Conservation (phyloP, 2,888 invertebrate genomes). For the Acanthosepion esculentum region DNA sequence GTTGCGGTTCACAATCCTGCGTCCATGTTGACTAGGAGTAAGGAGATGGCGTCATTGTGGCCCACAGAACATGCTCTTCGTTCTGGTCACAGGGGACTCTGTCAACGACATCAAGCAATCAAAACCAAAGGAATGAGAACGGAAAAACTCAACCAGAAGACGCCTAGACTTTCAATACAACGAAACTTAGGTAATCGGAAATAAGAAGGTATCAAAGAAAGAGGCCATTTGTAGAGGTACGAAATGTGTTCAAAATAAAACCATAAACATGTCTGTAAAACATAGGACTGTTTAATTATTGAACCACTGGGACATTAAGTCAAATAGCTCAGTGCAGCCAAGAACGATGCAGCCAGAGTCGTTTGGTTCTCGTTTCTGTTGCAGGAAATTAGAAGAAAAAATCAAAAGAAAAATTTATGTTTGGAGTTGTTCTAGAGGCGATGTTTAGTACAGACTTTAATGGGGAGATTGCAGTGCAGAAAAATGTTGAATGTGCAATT, state of each 20-base stretch:
- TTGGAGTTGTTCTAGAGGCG: too few relatives aligned
- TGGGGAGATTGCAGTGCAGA: too few relatives aligned
- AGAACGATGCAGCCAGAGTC: not conserved
- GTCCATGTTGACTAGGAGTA: conserved; percentile 18
- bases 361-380: too few relatives aligned
- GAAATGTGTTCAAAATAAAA: not conserved
- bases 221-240: not conserved
- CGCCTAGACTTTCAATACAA: not conserved
- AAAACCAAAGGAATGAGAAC: too few relatives aligned
- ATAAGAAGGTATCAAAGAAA: not conserved
- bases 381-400: too few relatives aligned
- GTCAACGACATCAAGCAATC: not conserved
- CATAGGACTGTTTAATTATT: not conserved
- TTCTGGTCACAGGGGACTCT: not conserved
- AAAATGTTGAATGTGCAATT: too few relatives aligned
- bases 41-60: not conserved
- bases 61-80: not conserved
- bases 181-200: not conserved
- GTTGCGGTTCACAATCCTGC: not conserved
- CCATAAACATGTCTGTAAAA: not conserved
- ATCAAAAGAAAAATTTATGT: too few relatives aligned
- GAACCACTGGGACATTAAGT: not conserved
- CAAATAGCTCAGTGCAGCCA: not conserved
- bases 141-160: not conserved
- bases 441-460: too few relatives aligned